A percentile compares a stretch with the other conserved stretches of the same genome.
phyloP scores from a whole-genome alignment of 2,113 vertebrate genomes.

The Pseudonaja textilis region DNA sequence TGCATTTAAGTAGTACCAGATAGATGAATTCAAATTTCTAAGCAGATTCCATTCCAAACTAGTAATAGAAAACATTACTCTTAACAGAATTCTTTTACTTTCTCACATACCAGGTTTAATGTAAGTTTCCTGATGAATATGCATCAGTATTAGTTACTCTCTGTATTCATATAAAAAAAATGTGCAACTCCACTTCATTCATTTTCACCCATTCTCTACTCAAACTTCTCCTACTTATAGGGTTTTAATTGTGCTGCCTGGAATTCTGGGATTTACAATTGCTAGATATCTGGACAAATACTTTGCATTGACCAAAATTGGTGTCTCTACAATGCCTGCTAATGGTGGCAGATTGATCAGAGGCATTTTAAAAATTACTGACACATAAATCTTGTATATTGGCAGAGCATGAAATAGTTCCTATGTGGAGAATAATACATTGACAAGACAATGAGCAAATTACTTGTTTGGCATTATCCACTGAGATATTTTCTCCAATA shows the following conservation, averaged over 20 bases:
- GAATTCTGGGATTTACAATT: neutral
- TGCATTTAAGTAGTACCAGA: constrained; percentile 23
- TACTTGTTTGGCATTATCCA: neutral
- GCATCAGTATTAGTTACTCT: neutral
- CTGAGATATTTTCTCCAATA: neutral
- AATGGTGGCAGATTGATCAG: neutral
- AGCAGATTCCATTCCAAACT: neutral
- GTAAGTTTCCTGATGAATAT: neutral
- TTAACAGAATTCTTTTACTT: constrained; percentile 30
- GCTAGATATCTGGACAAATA: neutral
- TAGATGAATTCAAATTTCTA: neutral
- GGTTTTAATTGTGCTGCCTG: neutral
- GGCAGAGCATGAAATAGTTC: neutral
- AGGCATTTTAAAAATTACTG: neutral
- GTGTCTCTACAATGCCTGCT: neutral
- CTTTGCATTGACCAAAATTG: neutral
- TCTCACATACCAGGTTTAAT: neutral
- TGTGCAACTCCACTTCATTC: neutral
- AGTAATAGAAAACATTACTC: constrained; percentile 51
- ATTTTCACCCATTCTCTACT: neutral
- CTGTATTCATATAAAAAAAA: neutral
- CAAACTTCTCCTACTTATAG: neutral
- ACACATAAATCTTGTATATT: neutral
- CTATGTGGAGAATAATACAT: neutral
- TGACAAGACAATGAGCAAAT: neutral